These are phyloP conservation scores for Amia ocellicauda DNA, from an alignment of 2,113 vertebrate species.

Conservation along the genomic window DNA sequence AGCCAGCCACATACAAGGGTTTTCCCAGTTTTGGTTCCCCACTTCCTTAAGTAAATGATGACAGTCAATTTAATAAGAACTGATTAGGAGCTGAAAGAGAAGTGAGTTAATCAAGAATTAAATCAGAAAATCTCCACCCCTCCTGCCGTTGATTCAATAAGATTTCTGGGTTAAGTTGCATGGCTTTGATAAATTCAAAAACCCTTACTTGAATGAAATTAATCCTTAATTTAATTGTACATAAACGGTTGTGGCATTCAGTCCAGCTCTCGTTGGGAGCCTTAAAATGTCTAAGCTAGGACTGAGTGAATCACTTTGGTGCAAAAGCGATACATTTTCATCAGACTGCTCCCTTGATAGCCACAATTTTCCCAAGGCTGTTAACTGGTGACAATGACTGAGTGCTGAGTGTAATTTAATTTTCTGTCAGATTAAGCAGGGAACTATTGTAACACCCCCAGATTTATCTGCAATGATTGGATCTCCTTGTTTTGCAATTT, in stretches of 20 bases:
- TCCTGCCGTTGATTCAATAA: too few species aligned
- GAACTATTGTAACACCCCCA: constrained; percentile 55
- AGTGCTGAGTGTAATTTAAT: constrained; percentile 73
- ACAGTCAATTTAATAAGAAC: constrained; percentile 42
- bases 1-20: too few species aligned
- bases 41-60: constrained; percentile 19
- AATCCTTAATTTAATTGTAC: constrained; percentile 69
- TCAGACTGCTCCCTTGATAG: constrained; percentile 64
- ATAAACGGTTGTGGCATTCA: constrained; percentile 59
- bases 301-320: constrained; percentile 62
- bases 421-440: constrained; percentile 78
- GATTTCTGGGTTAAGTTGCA: constrained; percentile 13
- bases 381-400: constrained; percentile 72
- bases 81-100: constrained; percentile 46
- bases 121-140: neutral
- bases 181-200: constrained; percentile 61
- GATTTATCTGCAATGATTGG: constrained; percentile 62
- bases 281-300: constrained; percentile 50
- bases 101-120: constrained; percentile 27
- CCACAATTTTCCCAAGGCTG: constrained; percentile 76
- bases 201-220: constrained; percentile 63
- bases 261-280: constrained; percentile 55
- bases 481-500: constrained; percentile 65
- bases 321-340: constrained; percentile 46
- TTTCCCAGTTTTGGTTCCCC: too few species aligned